A percentile compares a stretch with the other conserved stretches of the same genome.
phyloP scores from a whole-genome alignment of 1,140 invertebrate genomes.

The Apis cerana region DNA sequence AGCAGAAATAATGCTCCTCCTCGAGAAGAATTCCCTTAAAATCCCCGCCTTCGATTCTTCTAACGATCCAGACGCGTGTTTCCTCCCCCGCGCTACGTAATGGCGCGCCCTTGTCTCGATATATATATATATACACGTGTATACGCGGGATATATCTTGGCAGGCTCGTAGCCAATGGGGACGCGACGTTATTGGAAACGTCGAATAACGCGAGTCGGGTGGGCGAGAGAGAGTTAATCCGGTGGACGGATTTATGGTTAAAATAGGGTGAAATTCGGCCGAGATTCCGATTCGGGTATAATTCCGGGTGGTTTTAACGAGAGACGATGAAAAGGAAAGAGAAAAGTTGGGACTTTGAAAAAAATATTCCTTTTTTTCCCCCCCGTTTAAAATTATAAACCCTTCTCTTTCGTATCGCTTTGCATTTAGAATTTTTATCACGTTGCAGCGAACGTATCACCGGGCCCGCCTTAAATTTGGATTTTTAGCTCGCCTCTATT shows the following conservation, averaged over 20 bases:
- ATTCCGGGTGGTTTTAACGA: too few species aligned
- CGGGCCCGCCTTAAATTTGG: too few species aligned
- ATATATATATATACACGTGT: too few species aligned
- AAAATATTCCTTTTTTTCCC: too few species aligned
- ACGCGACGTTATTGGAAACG: slow-evolving; percentile 40
- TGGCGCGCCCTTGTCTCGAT: neutral
- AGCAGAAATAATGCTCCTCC: too few species aligned
- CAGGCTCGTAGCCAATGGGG: slow-evolving; percentile 37
- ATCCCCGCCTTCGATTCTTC: neutral
- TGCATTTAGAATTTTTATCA: too few species aligned
- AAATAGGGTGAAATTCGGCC: neutral
- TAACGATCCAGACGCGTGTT: neutral
- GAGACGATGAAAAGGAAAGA: too few species aligned
- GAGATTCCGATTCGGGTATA: neutral
- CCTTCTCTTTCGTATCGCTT: too few species aligned
- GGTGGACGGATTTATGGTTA: neutral
- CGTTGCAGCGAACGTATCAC: too few species aligned
- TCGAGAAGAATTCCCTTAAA: neutral
- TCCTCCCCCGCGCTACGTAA: neutral
- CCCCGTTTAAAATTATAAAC: too few species aligned
- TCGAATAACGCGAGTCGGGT: slow-evolving; percentile 10
- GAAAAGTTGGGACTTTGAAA: too few species aligned
- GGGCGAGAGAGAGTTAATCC: neutral
- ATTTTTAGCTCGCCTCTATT: too few species aligned
- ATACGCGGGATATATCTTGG: neutral